These are phyloP conservation scores for Verasper variegatus DNA, from an alignment of 2,113 vertebrate genomes.

Conservation along the genomic window DNA sequence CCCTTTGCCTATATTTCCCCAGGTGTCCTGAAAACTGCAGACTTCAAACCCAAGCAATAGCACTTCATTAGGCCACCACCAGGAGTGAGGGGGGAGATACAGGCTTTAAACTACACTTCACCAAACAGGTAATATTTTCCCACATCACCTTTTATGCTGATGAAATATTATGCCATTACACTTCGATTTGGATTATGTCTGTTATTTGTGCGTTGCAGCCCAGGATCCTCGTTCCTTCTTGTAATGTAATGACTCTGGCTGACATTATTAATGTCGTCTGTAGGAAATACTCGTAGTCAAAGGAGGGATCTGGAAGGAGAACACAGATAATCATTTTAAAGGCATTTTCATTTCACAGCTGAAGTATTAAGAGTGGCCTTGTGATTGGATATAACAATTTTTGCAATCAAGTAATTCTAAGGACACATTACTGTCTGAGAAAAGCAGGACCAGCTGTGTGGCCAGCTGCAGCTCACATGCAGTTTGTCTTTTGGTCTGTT, in stretches of 20 bases:
- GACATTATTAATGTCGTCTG: background rate
- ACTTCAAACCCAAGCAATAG: constrained; percentile 49
- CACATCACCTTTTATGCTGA: constrained; percentile 28
- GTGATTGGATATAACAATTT: background rate
- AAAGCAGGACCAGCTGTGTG: background rate
- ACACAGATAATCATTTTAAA: background rate
- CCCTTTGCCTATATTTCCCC: constrained; percentile 52
- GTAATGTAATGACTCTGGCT: background rate
- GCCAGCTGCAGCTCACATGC: background rate
- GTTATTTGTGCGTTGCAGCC: background rate
- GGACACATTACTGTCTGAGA: background rate
- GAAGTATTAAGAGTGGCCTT: background rate
- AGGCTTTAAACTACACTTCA: constrained; percentile 52
- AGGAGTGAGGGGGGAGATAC: constrained; percentile 43
- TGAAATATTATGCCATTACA: constrained; percentile 18
- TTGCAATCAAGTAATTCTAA: background rate
- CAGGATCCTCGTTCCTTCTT: background rate
- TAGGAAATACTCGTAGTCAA: background rate
- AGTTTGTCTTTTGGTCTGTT: background rate
- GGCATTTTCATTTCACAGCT: background rate
- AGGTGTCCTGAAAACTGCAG: constrained; percentile 74
- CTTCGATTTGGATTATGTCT: constrained; percentile 2
- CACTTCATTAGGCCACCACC: constrained; percentile 41
- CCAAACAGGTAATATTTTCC: constrained; percentile 64
- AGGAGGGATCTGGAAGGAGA: background rate